These are phyloP conservation scores for Rhinolophus ferrumequinum DNA, from an alignment of 2,113 vertebrate genomes.

Conservation along the genomic window DNA sequence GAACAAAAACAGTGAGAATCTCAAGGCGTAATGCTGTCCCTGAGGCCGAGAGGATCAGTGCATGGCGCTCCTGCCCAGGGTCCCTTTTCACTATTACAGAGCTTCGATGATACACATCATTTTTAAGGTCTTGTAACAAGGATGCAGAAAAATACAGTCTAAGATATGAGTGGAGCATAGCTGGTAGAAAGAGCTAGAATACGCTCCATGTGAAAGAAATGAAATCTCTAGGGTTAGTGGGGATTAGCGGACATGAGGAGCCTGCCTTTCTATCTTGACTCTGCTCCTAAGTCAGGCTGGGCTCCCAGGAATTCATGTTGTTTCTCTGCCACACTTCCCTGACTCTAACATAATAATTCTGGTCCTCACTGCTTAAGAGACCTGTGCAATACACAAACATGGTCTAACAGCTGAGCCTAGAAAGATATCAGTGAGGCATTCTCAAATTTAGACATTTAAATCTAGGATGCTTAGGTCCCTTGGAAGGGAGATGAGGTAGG, in stretches of 20 bases:
- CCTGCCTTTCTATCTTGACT: background rate
- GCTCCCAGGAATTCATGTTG: background rate
- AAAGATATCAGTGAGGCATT: background rate
- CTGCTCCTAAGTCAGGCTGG: background rate
- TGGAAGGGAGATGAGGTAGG: background rate
- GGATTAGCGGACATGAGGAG: rapidly evolving
- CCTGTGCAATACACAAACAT: rapidly evolving
- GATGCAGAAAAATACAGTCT: background rate
- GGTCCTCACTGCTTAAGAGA: background rate
- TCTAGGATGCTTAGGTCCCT: background rate
- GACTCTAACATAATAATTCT: background rate
- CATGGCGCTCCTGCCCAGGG: rapidly evolving
- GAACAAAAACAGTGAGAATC: background rate
- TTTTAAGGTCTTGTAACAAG: background rate
- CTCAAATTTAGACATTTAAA: background rate
- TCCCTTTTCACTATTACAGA: background rate
- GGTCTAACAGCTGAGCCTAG: too few species aligned
- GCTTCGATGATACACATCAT: rapidly evolving
- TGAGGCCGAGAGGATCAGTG: rapidly evolving
- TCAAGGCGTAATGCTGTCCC: too few species aligned
- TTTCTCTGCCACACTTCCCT: background rate
- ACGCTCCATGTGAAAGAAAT: background rate
- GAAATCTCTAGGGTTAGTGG: rapidly evolving
- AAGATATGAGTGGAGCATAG: rapidly evolving
- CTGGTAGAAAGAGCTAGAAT: background rate